phyloP scores from a whole-genome alignment of 2,888 invertebrate genomes.

The Erynnis tages region DNA sequence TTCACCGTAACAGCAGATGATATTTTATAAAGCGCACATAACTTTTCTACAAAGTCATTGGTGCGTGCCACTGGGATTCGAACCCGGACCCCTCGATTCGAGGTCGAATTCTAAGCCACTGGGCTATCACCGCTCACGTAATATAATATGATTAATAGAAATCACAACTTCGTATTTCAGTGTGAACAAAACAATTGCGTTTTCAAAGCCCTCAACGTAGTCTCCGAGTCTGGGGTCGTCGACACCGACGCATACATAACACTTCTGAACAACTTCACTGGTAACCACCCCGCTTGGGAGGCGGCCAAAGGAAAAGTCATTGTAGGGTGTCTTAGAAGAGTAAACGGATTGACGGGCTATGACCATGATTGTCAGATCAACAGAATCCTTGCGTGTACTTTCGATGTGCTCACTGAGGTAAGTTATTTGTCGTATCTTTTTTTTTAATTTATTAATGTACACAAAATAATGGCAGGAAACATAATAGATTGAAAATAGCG shows the following conservation, averaged over 20 bases:
- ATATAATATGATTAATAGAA: too few species aligned
- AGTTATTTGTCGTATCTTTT: slow-evolving; percentile 20
- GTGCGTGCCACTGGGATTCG: too few species aligned
- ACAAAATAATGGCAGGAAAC: too few species aligned
- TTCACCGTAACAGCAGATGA: too few species aligned
- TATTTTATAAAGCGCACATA: too few species aligned
- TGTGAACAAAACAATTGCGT: slow-evolving; percentile 63
- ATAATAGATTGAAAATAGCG: too few species aligned
- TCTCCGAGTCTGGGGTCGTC: slow-evolving; percentile 45
- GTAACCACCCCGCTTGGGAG: slow-evolving; percentile 49
- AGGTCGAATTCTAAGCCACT: too few species aligned
- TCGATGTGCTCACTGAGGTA: slow-evolving; percentile 69
- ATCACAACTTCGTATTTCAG: slow-evolving; percentile 53
- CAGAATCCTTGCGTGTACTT: slow-evolving; percentile 57
- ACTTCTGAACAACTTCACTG: slow-evolving; percentile 58
- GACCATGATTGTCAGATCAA: slow-evolving; percentile 60
- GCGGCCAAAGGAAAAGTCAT: slow-evolving; percentile 60
- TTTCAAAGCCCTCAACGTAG: slow-evolving; percentile 55
- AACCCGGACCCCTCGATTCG: too few species aligned
- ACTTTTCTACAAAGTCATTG: too few species aligned
- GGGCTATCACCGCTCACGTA: too few species aligned
- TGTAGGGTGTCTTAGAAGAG: slow-evolving; percentile 56
- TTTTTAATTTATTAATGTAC: too few species aligned
- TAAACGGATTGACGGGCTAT: slow-evolving; percentile 44
- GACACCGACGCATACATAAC: slow-evolving; percentile 53